Conservation (phyloP, 2,797 vertebrate species). For the Sebastes iracundus region DNA sequence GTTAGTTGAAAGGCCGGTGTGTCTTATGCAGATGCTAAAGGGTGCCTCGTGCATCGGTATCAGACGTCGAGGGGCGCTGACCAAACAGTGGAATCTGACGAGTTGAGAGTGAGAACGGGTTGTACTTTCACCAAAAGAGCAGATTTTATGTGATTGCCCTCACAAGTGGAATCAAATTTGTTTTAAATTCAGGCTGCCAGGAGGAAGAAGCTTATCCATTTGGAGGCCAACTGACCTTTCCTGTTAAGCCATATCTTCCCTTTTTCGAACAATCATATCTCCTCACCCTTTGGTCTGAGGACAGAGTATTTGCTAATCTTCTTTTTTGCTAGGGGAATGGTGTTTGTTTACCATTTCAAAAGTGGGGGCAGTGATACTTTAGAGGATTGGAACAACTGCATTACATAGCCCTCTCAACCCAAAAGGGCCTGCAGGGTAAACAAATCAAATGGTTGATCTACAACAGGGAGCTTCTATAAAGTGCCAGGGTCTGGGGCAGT, state of each 20-base stretch:
- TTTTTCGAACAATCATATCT: not conserved
- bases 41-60: not conserved
- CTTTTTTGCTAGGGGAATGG: not conserved
- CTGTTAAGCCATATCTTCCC: not conserved
- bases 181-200: not conserved
- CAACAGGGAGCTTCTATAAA: not conserved
- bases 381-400: not conserved
- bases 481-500: not conserved
- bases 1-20: not conserved
- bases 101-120: not conserved
- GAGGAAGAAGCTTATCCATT: not conserved
- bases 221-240: not conserved
- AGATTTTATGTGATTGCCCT: not conserved
- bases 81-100: too few species aligned
- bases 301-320: not conserved
- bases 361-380: not conserved
- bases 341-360: not conserved
- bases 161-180: not conserved
- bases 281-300: not conserved
- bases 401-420: not conserved
- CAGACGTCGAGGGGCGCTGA: too few species aligned
- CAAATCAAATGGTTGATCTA: not conserved
- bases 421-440: not conserved
- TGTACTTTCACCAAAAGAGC: not conserved
- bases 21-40: not conserved